These are phyloP conservation scores for Gadopsis marmoratus DNA, from an alignment of 2,797 vertebrate species.

Conservation along the genomic window DNA sequence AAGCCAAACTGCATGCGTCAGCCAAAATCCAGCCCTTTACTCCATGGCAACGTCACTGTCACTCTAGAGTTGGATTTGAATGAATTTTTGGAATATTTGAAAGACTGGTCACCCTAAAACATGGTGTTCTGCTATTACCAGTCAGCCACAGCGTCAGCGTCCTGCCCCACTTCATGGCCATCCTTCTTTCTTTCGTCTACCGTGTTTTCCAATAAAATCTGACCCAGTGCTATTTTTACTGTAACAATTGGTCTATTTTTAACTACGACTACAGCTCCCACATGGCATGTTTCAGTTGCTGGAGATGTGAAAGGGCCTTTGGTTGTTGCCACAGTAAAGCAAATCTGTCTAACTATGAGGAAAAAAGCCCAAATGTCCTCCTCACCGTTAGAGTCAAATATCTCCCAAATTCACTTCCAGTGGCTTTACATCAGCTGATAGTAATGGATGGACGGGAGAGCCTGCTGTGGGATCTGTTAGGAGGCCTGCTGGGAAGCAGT, in stretches of 20 bases:
- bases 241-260: conserved; percentile 32
- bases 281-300: background rate
- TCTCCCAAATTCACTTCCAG: conserved; percentile 3
- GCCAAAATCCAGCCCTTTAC: background rate
- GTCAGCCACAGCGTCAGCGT: background rate
- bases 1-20: too few relatives aligned
- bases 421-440: background rate
- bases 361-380: background rate
- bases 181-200: background rate
- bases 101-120: background rate
- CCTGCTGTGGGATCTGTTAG: conserved; percentile 36
- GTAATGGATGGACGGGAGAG: too few relatives aligned
- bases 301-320: conserved; percentile 7
- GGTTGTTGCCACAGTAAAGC: background rate
- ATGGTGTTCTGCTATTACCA: background rate
- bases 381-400: background rate
- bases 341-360: background rate
- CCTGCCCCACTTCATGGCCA: background rate
- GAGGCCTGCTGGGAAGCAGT: conserved; percentile 33
- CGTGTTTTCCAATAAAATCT: conserved; percentile 3
- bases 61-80: background rate
- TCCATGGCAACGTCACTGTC: background rate
- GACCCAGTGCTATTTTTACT: conserved; percentile 24
- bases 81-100: background rate
- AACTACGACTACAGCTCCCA: background rate